Conservation (phyloP, 2,113 vertebrate genomes). For the Sinocyclocheilus maitianheensis region DNA sequence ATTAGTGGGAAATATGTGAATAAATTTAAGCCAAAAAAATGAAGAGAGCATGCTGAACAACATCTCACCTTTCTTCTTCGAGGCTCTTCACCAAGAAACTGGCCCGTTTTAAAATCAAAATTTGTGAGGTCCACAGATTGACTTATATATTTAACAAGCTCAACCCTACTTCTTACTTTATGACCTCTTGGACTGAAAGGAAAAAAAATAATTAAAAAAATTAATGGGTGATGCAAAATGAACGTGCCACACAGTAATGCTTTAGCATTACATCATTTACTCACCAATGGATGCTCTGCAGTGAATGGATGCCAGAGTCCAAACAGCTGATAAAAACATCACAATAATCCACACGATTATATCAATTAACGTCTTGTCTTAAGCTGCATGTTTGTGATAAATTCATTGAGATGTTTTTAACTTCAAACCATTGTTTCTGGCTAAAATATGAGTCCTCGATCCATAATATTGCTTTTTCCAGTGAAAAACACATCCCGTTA, state of each 20-base stretch:
- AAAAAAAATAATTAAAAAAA: background rate
- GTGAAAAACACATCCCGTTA: background rate
- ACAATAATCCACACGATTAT: background rate
- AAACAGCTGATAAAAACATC: background rate
- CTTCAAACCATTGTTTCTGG: background rate
- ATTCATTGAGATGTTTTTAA: too few species aligned
- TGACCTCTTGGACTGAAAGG: conserved; percentile 78
- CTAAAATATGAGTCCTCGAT: background rate
- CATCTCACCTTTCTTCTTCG: conserved; percentile 61
- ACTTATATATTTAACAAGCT: conserved; percentile 76
- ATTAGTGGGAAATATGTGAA: background rate
- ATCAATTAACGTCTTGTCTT: background rate
- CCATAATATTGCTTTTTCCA: background rate
- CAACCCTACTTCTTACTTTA: conserved; percentile 85
- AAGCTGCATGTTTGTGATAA: too few species aligned
- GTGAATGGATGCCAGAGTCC: background rate
- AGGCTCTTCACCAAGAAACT: conserved; percentile 63
- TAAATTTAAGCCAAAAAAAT: background rate
- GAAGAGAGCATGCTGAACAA: background rate
- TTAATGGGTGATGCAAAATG: background rate
- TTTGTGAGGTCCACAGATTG: conserved; percentile 73
- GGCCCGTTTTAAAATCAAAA: conserved; percentile 85
- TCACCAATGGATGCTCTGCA: background rate
- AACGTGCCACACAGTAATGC: background rate
- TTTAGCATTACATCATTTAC: background rate